A percentile compares a stretch with the other conserved stretches of the same genome.
These are phyloP conservation scores for Scolanthus callimorphus DNA, from an alignment of 92 coral and sea anemone genomes.

Conservation along the genomic window DNA sequence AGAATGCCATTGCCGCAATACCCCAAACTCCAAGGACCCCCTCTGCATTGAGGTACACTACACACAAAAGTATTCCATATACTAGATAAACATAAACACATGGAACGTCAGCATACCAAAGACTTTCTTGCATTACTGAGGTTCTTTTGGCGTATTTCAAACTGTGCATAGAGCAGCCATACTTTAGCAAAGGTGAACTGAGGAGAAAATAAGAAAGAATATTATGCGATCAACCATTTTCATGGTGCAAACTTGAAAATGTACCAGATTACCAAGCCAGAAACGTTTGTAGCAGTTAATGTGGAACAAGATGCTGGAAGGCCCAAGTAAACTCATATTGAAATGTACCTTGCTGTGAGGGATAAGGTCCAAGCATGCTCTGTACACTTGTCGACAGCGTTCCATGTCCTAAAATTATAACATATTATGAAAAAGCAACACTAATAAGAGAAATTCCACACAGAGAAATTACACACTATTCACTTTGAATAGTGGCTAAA, in stretches of 20 bases:
- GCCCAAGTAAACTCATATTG: too few species aligned
- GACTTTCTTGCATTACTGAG: conserved; percentile 89
- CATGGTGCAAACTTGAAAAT: too few species aligned
- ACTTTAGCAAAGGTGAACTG: conserved; percentile 98
- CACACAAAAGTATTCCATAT: neutral
- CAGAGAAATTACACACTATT: too few species aligned
- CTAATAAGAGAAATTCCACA: too few species aligned
- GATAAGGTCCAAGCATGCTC: conserved; percentile 90
- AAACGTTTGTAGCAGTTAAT: too few species aligned
- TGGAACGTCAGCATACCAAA: conserved; percentile 67
- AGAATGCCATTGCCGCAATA: too few species aligned
- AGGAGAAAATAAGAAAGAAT: neutral
- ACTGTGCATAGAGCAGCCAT: conserved; percentile 96
- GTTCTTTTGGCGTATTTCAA: conserved; percentile 91
- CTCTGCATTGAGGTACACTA: too few species aligned
- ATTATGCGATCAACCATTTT: neutral
- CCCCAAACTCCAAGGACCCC: too few species aligned
- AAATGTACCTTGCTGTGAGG: conserved; percentile 91
- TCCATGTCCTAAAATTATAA: conserved; percentile 63
- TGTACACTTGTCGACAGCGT: conserved; percentile 86
- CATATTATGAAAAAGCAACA: too few species aligned
- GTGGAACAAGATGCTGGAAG: too few species aligned
- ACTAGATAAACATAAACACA: neutral
- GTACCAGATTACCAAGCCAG: too few species aligned
- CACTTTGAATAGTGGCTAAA: too few species aligned